Evolutionary conservation across 2,888 invertebrate genomes (phyloP), one percentile per base, ranked within the genome.

Genomic region (Agriopis marginaria): DNA sequence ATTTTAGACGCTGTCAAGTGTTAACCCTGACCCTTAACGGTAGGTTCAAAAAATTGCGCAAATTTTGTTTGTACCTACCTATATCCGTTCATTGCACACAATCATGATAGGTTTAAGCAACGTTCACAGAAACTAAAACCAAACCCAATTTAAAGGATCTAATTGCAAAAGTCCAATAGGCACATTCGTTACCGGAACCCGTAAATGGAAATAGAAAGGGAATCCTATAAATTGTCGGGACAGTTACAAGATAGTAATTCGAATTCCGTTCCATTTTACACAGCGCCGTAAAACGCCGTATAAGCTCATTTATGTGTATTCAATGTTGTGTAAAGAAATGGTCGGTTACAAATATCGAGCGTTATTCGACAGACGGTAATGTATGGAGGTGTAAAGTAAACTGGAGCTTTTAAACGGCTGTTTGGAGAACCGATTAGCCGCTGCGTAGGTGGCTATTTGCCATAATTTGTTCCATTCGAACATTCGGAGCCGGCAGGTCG

Each of bases 351-450:
- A 78, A 75, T 80, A 79, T 75, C 82, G 78, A 70, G 76, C 75
- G 79, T 72, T 49, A 75, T 69, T 72, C 77, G 78, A 77, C 73
- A 76, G 69, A 71, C 72, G 63, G 74, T 79, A 75, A 78, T 75
- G 73, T 82, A 83, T 61, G 54, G 63, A 73, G 70, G 70, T 85
- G 85, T 76, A 82, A 86, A 87, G 67, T 71, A 83, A 84, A 84
- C 80, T 81, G 76, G 76, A 79, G 78, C 79, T 79, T 80, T 82
- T 74, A 81, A 77, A 71, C 69, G 75, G 70, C 77, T 86, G 80
- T 89, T 87, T 87, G 82, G 74, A 77, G 70, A 83, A 83, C 79
- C 79, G 80, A 87, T 87, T 86, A 86, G 82, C 77, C 67, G 73
- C 66, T 75, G 79, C 80, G 83, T 83, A 79, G 83, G 84, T 84